These are phyloP conservation scores for Eulithis testata DNA, from an alignment of 2,888 invertebrate genomes.

Conservation along the genomic window DNA sequence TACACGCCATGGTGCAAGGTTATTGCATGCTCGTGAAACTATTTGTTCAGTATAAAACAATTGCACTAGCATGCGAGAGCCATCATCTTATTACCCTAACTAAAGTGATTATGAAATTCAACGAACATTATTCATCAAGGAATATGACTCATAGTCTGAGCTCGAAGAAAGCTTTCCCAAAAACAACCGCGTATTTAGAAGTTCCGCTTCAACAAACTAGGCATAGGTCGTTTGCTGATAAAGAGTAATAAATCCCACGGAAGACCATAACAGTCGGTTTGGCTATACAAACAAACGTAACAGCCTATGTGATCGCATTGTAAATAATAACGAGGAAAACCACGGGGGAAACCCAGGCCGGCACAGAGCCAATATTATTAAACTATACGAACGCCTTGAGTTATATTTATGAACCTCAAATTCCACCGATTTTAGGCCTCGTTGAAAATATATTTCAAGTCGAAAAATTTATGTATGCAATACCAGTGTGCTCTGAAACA, in stretches of 20 bases:
- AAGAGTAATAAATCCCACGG: background rate
- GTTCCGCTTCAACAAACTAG: background rate
- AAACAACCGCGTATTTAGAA: background rate
- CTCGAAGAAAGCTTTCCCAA: too few relatives aligned
- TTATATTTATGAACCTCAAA: background rate
- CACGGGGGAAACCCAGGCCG: slow-evolving; percentile 16
- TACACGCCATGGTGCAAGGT: slow-evolving; percentile 5
- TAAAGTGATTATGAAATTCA: too few relatives aligned
- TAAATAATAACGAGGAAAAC: slow-evolving; percentile 27
- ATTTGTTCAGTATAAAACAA: background rate
- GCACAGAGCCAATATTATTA: slow-evolving; percentile 12
- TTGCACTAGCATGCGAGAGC: background rate
- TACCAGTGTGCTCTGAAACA: too few relatives aligned
- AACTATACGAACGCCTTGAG: background rate
- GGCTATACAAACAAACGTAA: slow-evolving; percentile 8
- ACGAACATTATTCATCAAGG: too few relatives aligned
- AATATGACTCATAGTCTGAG: too few relatives aligned
- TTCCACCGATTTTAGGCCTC: too few relatives aligned
- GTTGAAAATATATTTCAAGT: too few relatives aligned
- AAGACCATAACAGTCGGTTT: background rate
- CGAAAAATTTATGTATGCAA: too few relatives aligned
- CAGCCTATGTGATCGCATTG: slow-evolving; percentile 1
- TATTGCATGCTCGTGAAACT: slow-evolving; percentile 2
- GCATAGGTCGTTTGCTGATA: background rate
- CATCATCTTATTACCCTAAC: background rate